Conservation (phyloP, 2,797 vertebrate genomes). For the Hypotaenidia okinawae region DNA sequence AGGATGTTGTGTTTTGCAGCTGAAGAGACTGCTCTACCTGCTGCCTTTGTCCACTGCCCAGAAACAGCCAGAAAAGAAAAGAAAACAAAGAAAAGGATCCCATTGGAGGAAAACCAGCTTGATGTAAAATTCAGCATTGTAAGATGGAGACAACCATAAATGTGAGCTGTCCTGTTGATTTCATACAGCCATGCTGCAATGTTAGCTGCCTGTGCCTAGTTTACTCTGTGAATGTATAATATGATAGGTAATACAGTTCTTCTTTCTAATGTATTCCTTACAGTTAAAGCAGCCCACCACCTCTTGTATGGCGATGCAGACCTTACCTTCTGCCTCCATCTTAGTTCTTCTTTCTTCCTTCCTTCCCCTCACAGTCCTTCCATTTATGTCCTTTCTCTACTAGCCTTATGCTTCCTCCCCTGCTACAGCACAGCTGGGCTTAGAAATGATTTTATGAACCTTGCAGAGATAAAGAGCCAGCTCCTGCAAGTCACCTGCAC, state of each 20-base stretch:
- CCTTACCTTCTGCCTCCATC: not conserved
- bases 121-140: not conserved
- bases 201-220: not conserved
- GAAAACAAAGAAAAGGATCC: not conserved
- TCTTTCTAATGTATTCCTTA: not conserved
- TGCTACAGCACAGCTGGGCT: not conserved
- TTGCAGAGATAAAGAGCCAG: conserved; percentile 2
- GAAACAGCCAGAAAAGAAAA: not conserved
- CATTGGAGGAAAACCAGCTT: not conserved
- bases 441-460: conserved; percentile 17
- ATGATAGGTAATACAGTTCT: not conserved
- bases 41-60: not conserved
- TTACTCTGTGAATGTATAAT: not conserved
- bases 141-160: not conserved
- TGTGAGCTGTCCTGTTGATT: not conserved
- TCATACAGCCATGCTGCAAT: not conserved
- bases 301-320: not conserved
- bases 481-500: not conserved
- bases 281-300: not conserved
- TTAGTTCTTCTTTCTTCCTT: not conserved
- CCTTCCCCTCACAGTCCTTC: not conserved
- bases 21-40: not conserved
- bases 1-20: conserved; percentile 12
- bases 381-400: not conserved
- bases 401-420: not conserved